Evolutionary conservation across 2,888 invertebrate genomes (phyloP).

Genomic region (Athrips mouffetella): DNA sequence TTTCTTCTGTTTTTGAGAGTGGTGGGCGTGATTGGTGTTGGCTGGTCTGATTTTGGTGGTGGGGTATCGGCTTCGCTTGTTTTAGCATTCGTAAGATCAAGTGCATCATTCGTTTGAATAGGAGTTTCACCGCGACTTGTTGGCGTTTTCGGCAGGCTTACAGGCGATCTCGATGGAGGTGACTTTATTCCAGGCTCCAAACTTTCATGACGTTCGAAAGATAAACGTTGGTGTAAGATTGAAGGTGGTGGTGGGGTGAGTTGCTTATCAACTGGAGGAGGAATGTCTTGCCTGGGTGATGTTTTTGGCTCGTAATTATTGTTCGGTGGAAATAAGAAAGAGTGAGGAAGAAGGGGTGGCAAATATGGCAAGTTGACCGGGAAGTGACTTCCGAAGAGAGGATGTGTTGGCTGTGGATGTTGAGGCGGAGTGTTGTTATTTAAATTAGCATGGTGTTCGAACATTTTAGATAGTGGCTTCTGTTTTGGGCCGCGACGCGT

Average conservation of each 20-base stretch:
- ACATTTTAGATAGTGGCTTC: conserved; percentile 60
- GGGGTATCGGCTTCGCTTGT: conserved; percentile 60
- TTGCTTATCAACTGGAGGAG: conserved; percentile 39
- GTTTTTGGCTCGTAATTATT: conserved; percentile 61
- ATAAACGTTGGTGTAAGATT: conserved; percentile 59
- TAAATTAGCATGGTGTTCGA: conserved; percentile 48
- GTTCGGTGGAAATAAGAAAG: conserved; percentile 71
- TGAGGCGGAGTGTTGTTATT: conserved; percentile 44
- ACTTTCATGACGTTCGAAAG: conserved; percentile 41
- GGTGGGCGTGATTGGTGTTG: conserved; percentile 56
- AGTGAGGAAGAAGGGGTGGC: conserved; percentile 67
- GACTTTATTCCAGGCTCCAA: conserved; percentile 36
- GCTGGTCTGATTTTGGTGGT: conserved; percentile 48
- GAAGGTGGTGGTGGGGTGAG: conserved; percentile 53
- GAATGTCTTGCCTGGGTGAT: conserved; percentile 50
- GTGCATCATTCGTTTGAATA: conserved; percentile 57
- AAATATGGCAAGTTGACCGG: conserved; percentile 68
- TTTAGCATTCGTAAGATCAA: conserved; percentile 79
- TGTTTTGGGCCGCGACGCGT: conserved; percentile 92
- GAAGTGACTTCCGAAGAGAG: conserved; percentile 65
- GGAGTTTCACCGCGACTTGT: conserved; percentile 37
- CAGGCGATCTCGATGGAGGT: conserved; percentile 49
- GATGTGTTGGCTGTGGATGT: conserved; percentile 51
- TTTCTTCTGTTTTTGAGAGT: conserved; percentile 85
- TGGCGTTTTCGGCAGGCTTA: conserved; percentile 46